Base-by-base conservation (phyloP, 2,888 invertebrate genomes). In the Aspidiotus rigidus region DNA sequence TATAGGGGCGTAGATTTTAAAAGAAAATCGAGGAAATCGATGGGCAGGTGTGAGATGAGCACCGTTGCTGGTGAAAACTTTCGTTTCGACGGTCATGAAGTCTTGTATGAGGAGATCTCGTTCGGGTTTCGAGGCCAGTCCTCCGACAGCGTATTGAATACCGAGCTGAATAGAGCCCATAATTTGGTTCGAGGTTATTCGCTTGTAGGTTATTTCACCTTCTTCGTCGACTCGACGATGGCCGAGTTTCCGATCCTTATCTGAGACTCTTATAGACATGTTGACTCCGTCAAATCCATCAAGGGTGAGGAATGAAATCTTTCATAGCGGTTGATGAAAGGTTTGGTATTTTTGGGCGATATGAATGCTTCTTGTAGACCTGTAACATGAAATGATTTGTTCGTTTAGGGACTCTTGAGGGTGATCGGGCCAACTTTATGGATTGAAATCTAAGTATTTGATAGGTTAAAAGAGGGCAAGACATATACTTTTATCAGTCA, bases 131-230 rank as follows among this genome's bases (percentile, higher is more conserved):
- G 94, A 94, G 42, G 98, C 96, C 75, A 98, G 83, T 73, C 95
- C 93, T 72, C 97, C 97, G 74, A 99, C 83, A 67, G 86, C 85
- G 77, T 86, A 86, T 71, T 86, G 84, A 74, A 93, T 85, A 81
- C 96, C 95, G 75, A 99, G 82, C 80, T 99, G 98, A 77, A 99
- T 98, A 66, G 97, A 96, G 72, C 93, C 94, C 96, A 97, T 97
- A 79, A 94, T 93, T 81, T 93, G 92, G 71, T 90, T 87, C 69
- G 92, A 90, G 82, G 93, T 92, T 75, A 94, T 93, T 81, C 97
- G 96, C 82, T 97, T 97, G 81, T 96, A 97, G 40, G 97, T 96
- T 79, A 98, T 97, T 83, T 96, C 93, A 72, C 98, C 98, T 69
- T 93, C 93, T 76, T 96, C 92, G 70, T 96, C 95, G 73, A 99